Evolutionary conservation across 2,113 vertebrate species (phyloP), one percentile per base, ranked within the genome.

Genomic region (Limnothrissa miodon): DNA sequence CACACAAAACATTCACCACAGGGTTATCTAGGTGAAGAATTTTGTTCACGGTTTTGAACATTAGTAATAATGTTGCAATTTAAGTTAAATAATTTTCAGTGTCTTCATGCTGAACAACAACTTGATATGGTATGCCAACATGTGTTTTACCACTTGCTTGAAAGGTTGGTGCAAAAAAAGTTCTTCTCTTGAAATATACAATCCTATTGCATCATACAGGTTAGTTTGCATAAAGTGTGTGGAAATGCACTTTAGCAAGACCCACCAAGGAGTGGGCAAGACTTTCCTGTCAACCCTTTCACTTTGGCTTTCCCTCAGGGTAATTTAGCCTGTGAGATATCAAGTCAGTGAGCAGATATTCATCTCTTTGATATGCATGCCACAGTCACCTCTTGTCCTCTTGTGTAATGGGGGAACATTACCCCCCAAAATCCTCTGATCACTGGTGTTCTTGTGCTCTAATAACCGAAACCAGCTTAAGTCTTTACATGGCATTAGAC

Each of bases 281-380:
- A 70, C 29, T 44, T n/a, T 17, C 4, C 23, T 81, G n/a, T 44
- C 23, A 78, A 44, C 45, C 29, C 17, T 82, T 19, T 83, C 33
- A 29, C 46, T 59, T 81, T 45, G 80, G 70, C 48, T 45, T 9
- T 82, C 51, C 53, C 2, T 84, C 39, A n/a, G 23, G 46, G 42
- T 78, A 25, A 78, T 29, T 62, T 8, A 66, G 36, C 51, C 19
- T 25, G 42, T 80, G 81, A 39, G 81, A 36, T 53, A 45, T 39
- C 36, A 44, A 48, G 29, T 33, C 23, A 39, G 53, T 82, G n/a
- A 82, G 23, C 81, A 79, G 74, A 39, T 74, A 21, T 39, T 53
- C 42, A 44, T 83, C 74, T 82, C 78, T 82, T 74, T 87, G 59
- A 82, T 85, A 56, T 36, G 13, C 13, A 36, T 5, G 29, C 66